Percentiles rank a stretch among this genome's conserved stretches.
These are phyloP conservation scores for Drosophila mauritiana DNA, from an alignment of 1,140 invertebrate species.

Conservation along the genomic window DNA sequence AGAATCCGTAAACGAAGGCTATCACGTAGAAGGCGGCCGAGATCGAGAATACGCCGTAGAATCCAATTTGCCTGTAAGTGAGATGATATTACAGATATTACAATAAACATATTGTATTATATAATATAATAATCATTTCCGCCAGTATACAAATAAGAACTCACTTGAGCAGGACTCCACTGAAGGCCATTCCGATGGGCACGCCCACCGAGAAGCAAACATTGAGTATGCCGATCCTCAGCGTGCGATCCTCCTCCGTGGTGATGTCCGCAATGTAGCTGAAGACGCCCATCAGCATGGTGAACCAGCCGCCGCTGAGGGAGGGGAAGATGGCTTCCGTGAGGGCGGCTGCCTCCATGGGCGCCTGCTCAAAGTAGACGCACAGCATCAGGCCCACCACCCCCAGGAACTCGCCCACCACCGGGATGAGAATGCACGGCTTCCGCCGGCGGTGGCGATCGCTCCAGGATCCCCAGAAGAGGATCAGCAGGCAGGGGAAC, in stretches of 20 bases:
- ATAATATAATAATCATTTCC: too few relatives aligned
- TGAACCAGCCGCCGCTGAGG: slow-evolving; percentile 92
- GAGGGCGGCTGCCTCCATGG: slow-evolving; percentile 91
- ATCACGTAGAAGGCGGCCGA: slow-evolving; percentile 90
- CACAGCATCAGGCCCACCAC: slow-evolving; percentile 91
- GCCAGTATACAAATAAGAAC: slow-evolving; percentile 13
- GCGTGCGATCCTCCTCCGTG: slow-evolving; percentile 91
- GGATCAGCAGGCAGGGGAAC: slow-evolving; percentile 90
- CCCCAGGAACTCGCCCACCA: slow-evolving; percentile 91
- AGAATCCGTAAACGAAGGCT: slow-evolving; percentile 89
- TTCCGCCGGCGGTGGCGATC: slow-evolving; percentile 90
- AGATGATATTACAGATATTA: too few relatives aligned
- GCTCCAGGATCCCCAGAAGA: slow-evolving; percentile 92
- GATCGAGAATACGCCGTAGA: slow-evolving; percentile 92
- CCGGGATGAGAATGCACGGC: slow-evolving; percentile 93
- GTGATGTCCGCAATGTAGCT: slow-evolving; percentile 95
- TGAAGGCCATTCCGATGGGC: slow-evolving; percentile 91
- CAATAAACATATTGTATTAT: too few relatives aligned
- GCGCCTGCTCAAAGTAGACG: slow-evolving; percentile 91
- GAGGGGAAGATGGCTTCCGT: slow-evolving; percentile 91
- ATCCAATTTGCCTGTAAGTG: slow-evolving; percentile 88
- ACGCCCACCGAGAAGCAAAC: slow-evolving; percentile 92
- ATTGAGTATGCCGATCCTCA: slow-evolving; percentile 93
- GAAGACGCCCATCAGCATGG: slow-evolving; percentile 95
- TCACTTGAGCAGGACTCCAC: slow-evolving; percentile 88